Conservation (phyloP, 2,797 vertebrate genomes). For the Phoxinus dragarum region DNA sequence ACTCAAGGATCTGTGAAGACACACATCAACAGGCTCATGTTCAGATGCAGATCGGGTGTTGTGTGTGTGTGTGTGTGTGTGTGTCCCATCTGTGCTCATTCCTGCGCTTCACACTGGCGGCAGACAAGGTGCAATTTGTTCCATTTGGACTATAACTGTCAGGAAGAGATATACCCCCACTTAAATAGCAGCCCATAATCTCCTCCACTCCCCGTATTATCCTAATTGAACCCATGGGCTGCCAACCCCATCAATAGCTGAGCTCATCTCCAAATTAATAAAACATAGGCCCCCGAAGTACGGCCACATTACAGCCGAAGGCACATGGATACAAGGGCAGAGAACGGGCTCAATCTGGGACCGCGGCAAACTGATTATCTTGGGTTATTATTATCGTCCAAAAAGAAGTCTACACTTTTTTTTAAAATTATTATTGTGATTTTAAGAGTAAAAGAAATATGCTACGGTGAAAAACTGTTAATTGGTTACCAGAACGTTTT, state of each 20-base stretch:
- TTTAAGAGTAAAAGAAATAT: no score
- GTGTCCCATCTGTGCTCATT: constrained; percentile 70
- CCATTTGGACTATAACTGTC: constrained; percentile 84
- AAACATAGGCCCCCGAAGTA: constrained; percentile 78
- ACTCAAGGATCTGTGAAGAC: neutral
- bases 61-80: no score
- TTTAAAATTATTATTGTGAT: no score
- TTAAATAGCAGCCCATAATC: constrained; percentile 81
- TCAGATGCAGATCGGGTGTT: constrained; percentile 67
- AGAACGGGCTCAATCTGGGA: constrained; percentile 56
- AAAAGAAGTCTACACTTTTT: neutral
- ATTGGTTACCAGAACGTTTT: no score
- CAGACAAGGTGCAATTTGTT: constrained; percentile 81
- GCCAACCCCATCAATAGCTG: constrained; percentile 80
- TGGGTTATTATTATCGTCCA: neutral
- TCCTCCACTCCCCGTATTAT: constrained; percentile 81
- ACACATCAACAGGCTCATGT: constrained; percentile 15
- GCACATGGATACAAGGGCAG: constrained; percentile 71
- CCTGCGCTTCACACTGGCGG: constrained; percentile 43
- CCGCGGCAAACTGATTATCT: constrained; percentile 61
- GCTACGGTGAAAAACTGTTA: no score
- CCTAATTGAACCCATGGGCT: constrained; percentile 84
- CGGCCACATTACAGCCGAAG: constrained; percentile 70
- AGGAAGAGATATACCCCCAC: constrained; percentile 82
- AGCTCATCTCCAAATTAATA: constrained; percentile 86